Evolutionary conservation across 2,113 vertebrate species (phyloP), one percentile per base, ranked within the genome.

Genomic region (Saguinus imperator): DNA sequence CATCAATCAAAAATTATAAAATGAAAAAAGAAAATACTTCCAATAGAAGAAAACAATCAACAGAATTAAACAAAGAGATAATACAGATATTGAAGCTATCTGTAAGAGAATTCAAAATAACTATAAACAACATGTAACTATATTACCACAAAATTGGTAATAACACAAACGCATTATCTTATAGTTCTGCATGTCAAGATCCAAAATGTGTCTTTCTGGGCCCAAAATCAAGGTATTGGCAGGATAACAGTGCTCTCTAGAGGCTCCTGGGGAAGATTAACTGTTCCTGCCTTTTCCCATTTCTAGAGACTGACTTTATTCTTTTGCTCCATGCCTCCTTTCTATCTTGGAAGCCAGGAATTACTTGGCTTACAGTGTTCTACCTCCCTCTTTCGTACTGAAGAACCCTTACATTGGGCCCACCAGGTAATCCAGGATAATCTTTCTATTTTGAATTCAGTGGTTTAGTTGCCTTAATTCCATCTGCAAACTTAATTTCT

Each of bases 361-460:
- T 14, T 6, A 73, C 12, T 14, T 29, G 27, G 61, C 61, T 64
- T 64, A 64, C 29, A 64, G 27, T 64, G 61, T 29, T 64, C 61
- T 25, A 5, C 0, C 25, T 55, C 35, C 10, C 6, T 57, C 20
- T 20, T 50, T 27, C 58, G 16, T 10, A 8, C 0, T 0, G 68
- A 52, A 52, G 25, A 16, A 12, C 27, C 10, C 20, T 64, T 35
- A 73, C 3, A 50, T 3, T 14, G 20, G 50, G 23, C 6, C 14
- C 25, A 40, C 52, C 9, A 27, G 57, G 48, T 35, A 58, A 40
- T 40, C 18, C 48, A 77, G 40, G 50, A 48, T 58, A 77, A 89
- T 20, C 52, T 13, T 7, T 5, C 9, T 18, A 43, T 52, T 20
- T 79, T 73, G 23, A 85, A 48, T 48, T 89, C 32, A 84, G 4